Conservation (phyloP, 30 jellyfish, hydroid and myxozoan genomes). For the Pelagia noctiluca region DNA sequence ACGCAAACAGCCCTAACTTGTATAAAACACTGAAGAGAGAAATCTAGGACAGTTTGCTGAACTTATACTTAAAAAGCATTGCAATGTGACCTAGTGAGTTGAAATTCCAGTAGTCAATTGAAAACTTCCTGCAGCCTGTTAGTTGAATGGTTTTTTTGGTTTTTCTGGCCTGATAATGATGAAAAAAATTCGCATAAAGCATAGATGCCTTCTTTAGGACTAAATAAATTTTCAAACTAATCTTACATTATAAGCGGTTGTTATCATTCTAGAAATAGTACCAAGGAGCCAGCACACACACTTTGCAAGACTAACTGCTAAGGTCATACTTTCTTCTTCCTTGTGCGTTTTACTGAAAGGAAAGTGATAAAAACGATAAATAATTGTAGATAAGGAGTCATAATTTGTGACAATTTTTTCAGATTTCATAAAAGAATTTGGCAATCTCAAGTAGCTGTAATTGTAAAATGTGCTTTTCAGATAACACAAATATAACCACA, state of each 20-base stretch:
- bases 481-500: not conserved
- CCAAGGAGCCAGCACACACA: constrained; percentile 61
- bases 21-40: too few relatives aligned
- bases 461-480: not conserved
- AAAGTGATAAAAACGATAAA: not conserved
- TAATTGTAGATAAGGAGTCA: too few relatives aligned
- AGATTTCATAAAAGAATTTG: not conserved
- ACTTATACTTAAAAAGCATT: too few relatives aligned
- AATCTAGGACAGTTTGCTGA: too few relatives aligned
- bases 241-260: not conserved
- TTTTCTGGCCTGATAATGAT: too few relatives aligned
- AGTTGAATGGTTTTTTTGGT: too few relatives aligned
- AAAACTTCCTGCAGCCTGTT: too few relatives aligned
- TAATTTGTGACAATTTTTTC: not conserved
- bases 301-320: constrained; percentile 52
- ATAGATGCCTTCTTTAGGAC: not conserved
- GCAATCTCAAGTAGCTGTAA: not conserved
- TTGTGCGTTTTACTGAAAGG: constrained; percentile 18
- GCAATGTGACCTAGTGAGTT: too few relatives aligned
- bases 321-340: constrained; percentile 41
- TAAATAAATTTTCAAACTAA: not conserved
- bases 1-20: too few relatives aligned
- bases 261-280: constrained; percentile 22
- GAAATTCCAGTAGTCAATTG: too few relatives aligned
- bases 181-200: not conserved